Evolutionary conservation across 2,113 vertebrate species (phyloP).

Genomic region (Zapus hudsonius): DNA sequence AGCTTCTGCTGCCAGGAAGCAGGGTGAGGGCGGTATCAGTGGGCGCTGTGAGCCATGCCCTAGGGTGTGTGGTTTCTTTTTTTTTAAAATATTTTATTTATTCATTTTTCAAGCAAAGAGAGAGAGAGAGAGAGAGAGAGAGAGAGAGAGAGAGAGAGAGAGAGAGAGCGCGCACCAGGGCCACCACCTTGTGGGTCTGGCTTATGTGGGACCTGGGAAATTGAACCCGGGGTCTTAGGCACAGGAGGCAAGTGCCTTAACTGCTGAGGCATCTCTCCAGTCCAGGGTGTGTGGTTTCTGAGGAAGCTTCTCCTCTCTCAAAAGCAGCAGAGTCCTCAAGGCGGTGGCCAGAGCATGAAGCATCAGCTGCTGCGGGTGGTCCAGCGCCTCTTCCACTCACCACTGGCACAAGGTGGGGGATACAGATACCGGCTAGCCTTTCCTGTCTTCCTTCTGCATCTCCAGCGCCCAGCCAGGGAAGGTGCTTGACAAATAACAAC

Average conservation of each 20-base stretch:
- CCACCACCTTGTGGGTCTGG: no score
- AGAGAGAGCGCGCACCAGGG: no score
- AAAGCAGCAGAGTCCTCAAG: conserved; percentile 86
- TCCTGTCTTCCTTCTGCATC: not conserved
- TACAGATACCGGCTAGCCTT: not conserved
- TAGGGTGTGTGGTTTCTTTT: no score
- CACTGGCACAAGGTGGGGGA: not conserved
- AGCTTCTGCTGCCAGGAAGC: no score
- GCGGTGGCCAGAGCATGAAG: conserved; percentile 86
- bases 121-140: no score
- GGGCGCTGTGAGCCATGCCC: not conserved
- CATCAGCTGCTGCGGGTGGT: conserved; percentile 94
- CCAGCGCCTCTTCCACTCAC: conserved; percentile 93
- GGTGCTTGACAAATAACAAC: not conserved
- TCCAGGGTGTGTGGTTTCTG: not conserved
- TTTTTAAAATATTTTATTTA: no score
- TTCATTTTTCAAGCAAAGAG: no score
- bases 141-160: no score
- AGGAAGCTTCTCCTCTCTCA: conserved; percentile 46
- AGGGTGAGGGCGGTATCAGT: not conserved
- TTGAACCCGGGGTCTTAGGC: no score
- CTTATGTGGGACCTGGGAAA: no score
- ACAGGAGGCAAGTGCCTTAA: no score
- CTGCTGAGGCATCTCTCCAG: no score
- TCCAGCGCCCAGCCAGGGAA: not conserved